Percentiles rank a stretch among this genome's conserved stretches.
Evolutionary conservation across 1,140 invertebrate genomes (phyloP).

Genomic region (Apocrypta bakeri): DNA sequence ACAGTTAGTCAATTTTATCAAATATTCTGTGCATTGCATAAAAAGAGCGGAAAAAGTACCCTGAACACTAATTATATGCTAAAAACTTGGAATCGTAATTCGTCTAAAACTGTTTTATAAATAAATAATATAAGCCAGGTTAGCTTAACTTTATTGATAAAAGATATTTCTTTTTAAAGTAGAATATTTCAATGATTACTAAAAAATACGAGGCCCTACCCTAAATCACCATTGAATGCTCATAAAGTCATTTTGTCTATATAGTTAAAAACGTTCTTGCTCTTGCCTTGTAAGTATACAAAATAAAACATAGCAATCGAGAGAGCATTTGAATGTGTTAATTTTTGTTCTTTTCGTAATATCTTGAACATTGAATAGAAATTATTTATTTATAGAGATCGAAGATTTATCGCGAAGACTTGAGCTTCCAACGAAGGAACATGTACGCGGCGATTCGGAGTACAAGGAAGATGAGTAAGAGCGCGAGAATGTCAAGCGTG

Average conservation of each 20-base stretch:
- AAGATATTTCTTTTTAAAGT: slow-evolving; percentile 10
- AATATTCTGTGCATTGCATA: slow-evolving; percentile 34
- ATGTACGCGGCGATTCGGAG: slow-evolving; percentile 91
- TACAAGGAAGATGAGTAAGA: slow-evolving; percentile 91
- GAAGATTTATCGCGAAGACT: slow-evolving; percentile 79
- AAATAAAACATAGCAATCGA: slow-evolving; percentile 30
- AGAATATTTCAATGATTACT: slow-evolving; percentile 31
- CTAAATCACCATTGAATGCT: slow-evolving; percentile 55
- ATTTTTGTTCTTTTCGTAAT: slow-evolving; percentile 8
- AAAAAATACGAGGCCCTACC: slow-evolving; percentile 51
- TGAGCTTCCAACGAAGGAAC: slow-evolving; percentile 93
- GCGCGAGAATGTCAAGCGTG: slow-evolving; percentile 86
- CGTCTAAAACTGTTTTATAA: slow-evolving; percentile 25
- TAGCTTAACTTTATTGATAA: slow-evolving; percentile 19
- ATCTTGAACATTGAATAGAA: slow-evolving; percentile 6
- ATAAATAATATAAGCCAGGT: slow-evolving; percentile 39
- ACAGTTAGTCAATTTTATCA: slow-evolving; percentile 31
- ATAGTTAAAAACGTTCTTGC: background rate
- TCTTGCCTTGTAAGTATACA: slow-evolving; percentile 9
- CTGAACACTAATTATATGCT: slow-evolving; percentile 43
- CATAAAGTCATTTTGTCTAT: slow-evolving; percentile 42
- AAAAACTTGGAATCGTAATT: slow-evolving; percentile 41
- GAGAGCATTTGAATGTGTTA: slow-evolving; percentile 32
- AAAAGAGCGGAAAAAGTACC: slow-evolving; percentile 42
- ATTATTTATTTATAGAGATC: background rate